These are phyloP conservation scores for Stenopsyche tienmushanensis DNA, from an alignment of 1,140 invertebrate species.

Conservation along the genomic window DNA sequence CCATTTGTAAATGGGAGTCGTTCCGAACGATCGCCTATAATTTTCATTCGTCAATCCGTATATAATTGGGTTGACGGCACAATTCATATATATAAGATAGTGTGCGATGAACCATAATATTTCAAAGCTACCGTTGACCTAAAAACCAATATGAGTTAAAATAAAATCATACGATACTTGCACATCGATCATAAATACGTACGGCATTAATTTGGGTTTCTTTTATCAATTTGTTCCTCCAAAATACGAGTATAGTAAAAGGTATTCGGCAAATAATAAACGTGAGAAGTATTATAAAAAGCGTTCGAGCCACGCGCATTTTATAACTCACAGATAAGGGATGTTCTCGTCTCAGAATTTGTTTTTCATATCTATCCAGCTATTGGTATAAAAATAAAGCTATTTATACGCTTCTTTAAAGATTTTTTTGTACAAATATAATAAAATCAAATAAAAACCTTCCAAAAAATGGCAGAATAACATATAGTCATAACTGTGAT, in stretches of 20 bases:
- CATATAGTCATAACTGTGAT: slow-evolving; percentile 67
- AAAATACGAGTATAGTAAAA: slow-evolving; percentile 67
- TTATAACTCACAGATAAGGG: slow-evolving; percentile 61
- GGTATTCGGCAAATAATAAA: slow-evolving; percentile 69
- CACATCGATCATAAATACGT: slow-evolving; percentile 16
- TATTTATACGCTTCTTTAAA: too few species aligned
- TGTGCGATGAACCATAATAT: slow-evolving; percentile 66
- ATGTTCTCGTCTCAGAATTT: slow-evolving; percentile 56
- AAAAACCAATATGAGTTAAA: slow-evolving; percentile 30
- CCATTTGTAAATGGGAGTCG: slow-evolving; percentile 51
- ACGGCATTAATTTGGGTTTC: slow-evolving; percentile 51
- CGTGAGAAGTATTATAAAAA: slow-evolving; percentile 67
- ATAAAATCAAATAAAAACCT: slow-evolving; percentile 57
- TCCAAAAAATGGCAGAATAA: slow-evolving; percentile 65
- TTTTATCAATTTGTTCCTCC: slow-evolving; percentile 57
- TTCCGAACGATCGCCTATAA: slow-evolving; percentile 62
- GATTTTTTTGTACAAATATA: too few species aligned
- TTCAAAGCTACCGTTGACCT: slow-evolving; percentile 57
- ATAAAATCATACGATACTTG: not conserved
- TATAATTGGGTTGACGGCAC: slow-evolving; percentile 72
- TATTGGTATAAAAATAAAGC: slow-evolving; percentile 44
- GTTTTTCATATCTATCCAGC: slow-evolving; percentile 61
- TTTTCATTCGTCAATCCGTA: slow-evolving; percentile 72
- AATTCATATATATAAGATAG: slow-evolving; percentile 68
- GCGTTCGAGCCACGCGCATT: slow-evolving; percentile 65